These are phyloP conservation scores for Hyles euphorbiae DNA, from an alignment of 1,140 invertebrate genomes.

Conservation along the genomic window DNA sequence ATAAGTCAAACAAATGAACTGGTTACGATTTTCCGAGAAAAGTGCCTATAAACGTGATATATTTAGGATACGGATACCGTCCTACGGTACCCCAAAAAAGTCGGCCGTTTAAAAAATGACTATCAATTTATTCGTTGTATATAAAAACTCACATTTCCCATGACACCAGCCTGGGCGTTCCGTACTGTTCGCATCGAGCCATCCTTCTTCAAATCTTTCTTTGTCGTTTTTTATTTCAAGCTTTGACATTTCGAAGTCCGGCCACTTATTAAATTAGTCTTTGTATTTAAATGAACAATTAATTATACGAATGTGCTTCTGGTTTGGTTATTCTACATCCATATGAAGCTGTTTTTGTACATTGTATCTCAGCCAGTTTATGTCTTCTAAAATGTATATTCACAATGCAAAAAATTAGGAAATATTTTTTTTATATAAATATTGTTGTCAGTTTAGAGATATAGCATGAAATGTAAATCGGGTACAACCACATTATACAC, in stretches of 20 bases:
- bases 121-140: slow-evolving; percentile 69
- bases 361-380: no score
- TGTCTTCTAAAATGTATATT: no score
- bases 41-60: no score
- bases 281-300: slow-evolving; percentile 73
- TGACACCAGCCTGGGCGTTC: slow-evolving; percentile 60
- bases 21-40: neutral
- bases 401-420: no score
- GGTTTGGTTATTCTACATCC: no score
- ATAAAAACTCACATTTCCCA: slow-evolving; percentile 67
- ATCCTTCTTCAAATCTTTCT: slow-evolving; percentile 60
- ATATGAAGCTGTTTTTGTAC: no score
- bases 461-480: no score
- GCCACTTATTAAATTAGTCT: slow-evolving; percentile 73
- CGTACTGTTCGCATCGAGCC: slow-evolving; percentile 37
- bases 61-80: neutral
- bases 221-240: slow-evolving; percentile 61
- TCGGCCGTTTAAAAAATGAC: slow-evolving; percentile 61
- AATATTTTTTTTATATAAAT: no score
- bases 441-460: no score
- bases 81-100: slow-evolving; percentile 1
- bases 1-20: no score
- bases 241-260: slow-evolving; percentile 69
- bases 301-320: slow-evolving; percentile 32
- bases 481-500: no score